Conservation (phyloP, 1,140 invertebrate genomes). For the Drosophila dunni region DNA sequence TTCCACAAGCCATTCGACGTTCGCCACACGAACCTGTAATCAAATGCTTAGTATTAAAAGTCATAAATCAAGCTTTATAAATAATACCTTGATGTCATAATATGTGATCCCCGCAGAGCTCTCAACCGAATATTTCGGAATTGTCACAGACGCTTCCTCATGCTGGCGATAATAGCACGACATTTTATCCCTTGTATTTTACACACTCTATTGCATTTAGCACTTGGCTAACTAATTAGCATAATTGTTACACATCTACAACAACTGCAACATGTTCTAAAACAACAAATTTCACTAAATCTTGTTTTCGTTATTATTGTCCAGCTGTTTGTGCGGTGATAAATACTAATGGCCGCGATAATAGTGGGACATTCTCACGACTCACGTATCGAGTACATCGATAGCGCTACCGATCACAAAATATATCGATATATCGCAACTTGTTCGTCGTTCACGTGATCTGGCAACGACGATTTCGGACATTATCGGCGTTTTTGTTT, state of each 20-base stretch:
- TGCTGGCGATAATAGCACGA: slow-evolving; percentile 87
- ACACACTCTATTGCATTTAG: slow-evolving; percentile 24
- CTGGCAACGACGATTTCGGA: slow-evolving; percentile 26
- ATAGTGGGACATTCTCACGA: no score
- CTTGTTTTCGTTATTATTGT: slow-evolving; percentile 12
- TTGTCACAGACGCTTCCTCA: slow-evolving; percentile 86
- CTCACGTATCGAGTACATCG: no score
- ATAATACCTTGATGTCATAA: slow-evolving; percentile 87
- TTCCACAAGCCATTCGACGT: slow-evolving; percentile 91
- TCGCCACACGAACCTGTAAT: slow-evolving; percentile 86
- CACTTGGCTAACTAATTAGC: slow-evolving; percentile 30
- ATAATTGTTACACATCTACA: slow-evolving; percentile 25
- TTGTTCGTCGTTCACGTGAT: background rate
- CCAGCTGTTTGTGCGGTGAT: slow-evolving; percentile 34
- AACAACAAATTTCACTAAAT: slow-evolving; percentile 25
- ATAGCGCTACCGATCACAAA: background rate
- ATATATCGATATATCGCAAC: background rate
- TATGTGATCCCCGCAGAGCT: slow-evolving; percentile 87
- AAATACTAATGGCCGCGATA: background rate
- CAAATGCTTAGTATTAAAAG: background rate
- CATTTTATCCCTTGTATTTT: slow-evolving; percentile 84
- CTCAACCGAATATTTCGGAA: slow-evolving; percentile 86
- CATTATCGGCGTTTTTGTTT: slow-evolving; percentile 51
- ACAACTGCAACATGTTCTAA: slow-evolving; percentile 29
- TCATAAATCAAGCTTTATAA: slow-evolving; percentile 12